Conservation (phyloP, 2,888 invertebrate genomes). For the Villa cingulata region DNA sequence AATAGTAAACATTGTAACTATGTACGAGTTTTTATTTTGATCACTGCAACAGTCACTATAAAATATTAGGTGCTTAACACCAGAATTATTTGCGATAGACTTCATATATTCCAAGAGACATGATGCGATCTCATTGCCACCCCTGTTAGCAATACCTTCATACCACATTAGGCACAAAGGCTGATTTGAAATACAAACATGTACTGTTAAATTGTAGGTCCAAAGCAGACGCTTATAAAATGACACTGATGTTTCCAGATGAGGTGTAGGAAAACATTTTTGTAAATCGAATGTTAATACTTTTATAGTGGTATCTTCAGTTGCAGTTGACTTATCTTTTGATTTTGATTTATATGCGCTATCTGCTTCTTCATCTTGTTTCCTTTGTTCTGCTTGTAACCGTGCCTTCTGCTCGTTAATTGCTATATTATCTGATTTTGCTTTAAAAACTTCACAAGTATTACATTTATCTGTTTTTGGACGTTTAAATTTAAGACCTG, state of each 20-base stretch:
- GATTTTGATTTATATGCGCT: conserved; percentile 3
- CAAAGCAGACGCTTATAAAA: conserved; percentile 23
- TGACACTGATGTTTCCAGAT: conserved; percentile 18
- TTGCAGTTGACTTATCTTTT: conserved; percentile 2
- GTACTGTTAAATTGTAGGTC: conserved; percentile 18
- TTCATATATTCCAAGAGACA: conserved; percentile 15
- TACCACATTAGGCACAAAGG: conserved; percentile 22
- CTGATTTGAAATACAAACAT: conserved; percentile 13
- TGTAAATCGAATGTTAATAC: conserved; percentile 11
- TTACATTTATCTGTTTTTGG: too few relatives aligned
- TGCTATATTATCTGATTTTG: too few relatives aligned
- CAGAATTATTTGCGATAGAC: conserved; percentile 4
- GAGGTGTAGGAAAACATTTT: conserved; percentile 20
- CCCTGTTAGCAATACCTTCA: conserved; percentile 18
- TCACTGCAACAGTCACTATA: conserved; percentile 6
- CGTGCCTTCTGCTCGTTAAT: too few relatives aligned
- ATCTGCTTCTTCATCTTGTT: conserved; percentile 5
- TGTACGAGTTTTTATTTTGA: conserved; percentile 7
- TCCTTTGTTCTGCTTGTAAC: not conserved
- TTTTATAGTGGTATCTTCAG: conserved; percentile 2
- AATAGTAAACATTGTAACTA: conserved; percentile 6
- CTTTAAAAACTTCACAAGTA: too few relatives aligned
- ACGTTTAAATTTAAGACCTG: too few relatives aligned
- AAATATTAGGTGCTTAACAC: conserved; percentile 2
- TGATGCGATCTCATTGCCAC: conserved; percentile 19